Evolutionary conservation across 2,797 vertebrate genomes (phyloP), one percentile per base, ranked within the genome.

Genomic region (Echiichthys vipera): DNA sequence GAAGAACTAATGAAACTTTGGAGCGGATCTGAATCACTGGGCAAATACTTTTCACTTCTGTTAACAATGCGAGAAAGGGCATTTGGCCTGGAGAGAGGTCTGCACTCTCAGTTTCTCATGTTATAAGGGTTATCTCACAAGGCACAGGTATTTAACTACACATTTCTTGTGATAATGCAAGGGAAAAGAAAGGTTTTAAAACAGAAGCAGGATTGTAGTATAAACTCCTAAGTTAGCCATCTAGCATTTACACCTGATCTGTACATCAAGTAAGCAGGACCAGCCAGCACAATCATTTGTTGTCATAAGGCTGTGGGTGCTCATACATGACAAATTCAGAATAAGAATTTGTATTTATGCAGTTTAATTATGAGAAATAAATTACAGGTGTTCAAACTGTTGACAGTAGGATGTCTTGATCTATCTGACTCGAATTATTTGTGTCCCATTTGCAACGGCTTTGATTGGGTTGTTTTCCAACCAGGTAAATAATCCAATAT

Each of bases 381-480:
- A 15, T n/a, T 5, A n/a, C 2, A 59, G 25, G 14, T 46, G 27
- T 49, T 47, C 15, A 5, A 53, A 45, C 14, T 11, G 29, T 8
- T 37, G 49, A 29, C 32, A 6, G 17, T 2, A 55, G 15, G 10
- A 56, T 29, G 5, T 43, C 15, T 5, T 59, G 32, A 58, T 17
- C 7, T 45, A n/a, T 51, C 25, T 64, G 14, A 24, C 22, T 17
- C 11, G 39, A 30, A 12, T 14, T 24, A 6, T 11, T 51, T 27
- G 65, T 46, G 39, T 34, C 18, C 32, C 1, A 30, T 59, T 63
- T 68, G 32, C 11, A 56, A 65, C 55, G 15, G 20, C 25, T 55
- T 13, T 25, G 7, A 40, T 22, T 20, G 4, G 6, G 5, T 36
- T 27, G 29, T 59, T 57, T 51, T 32, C 11, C 4, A 64, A 37